phyloP scores from a whole-genome alignment of 23 tunicate genomes.

The Ciona savignyi region DNA sequence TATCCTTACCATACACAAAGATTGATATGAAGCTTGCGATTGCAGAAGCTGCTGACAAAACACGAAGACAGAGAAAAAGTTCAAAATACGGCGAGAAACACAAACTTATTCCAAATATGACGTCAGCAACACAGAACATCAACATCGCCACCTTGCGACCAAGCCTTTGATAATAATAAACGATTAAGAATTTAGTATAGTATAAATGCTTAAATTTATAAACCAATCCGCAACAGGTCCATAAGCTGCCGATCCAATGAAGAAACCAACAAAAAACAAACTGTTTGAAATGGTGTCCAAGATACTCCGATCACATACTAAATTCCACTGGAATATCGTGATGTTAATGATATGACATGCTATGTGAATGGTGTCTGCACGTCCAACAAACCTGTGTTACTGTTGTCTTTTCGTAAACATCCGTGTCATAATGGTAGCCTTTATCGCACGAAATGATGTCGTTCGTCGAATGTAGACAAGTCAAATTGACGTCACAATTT shows the following conservation, averaged over 20 bases:
- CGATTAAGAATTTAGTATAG: neutral
- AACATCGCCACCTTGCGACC: conserved; percentile 17
- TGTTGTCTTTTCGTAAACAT: conserved; percentile 13
- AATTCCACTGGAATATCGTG: conserved; percentile 32
- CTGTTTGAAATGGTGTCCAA: conserved; percentile 67
- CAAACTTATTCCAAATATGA: conserved; percentile 2
- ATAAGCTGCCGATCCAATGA: conserved; percentile 53
- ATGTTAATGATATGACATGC: no score
- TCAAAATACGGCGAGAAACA: conserved; percentile 11
- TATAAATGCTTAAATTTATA: neutral
- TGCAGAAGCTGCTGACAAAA: conserved; percentile 7
- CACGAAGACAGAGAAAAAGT: neutral
- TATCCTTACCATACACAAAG: conserved; percentile 12
- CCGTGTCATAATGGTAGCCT: conserved; percentile 19
- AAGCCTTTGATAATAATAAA: neutral
- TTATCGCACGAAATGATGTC: conserved; percentile 16
- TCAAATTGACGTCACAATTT: neutral
- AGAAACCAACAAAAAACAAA: conserved; percentile 59
- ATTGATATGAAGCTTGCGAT: conserved; percentile 5
- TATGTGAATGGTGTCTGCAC: neutral
- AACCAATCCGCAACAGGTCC: conserved; percentile 82
- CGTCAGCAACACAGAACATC: neutral
- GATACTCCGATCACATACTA: conserved; percentile 46
- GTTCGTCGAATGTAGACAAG: neutral
- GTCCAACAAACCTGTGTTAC: conserved; percentile 35